Evolutionary conservation across 1,140 invertebrate genomes (phyloP), one percentile per base, ranked within the genome.

Genomic region (Polyergus mexicanus): DNA sequence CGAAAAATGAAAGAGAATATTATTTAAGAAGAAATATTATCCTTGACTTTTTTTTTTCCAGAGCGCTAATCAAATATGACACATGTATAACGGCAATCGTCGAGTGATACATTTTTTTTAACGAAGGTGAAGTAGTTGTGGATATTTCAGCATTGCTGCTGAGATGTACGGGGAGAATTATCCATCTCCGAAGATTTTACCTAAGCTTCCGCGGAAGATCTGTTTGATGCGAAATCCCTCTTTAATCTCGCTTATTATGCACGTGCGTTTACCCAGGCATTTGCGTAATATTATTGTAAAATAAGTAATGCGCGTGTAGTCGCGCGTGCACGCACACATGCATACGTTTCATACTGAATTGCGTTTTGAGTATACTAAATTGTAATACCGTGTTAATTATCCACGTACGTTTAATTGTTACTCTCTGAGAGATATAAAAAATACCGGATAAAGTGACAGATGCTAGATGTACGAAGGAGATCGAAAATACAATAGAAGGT

Each of bases 181-280:
- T 22, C 5, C 8, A 51, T 71, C 47, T 56, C 41, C 51, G 19
- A n/a, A 35, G 25, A 54, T 16, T 28, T 51, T 13, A 38, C 68
- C 32, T 38, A 47, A 16, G 16, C 35, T 81, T 58, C 3, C 68
- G 44, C 16, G 13, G 6, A 81, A 81, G 51, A 81, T 7, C 35
- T 56, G 35, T 81, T 51, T 16, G 25, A 58, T 19, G 66, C 22
- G 22, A 80, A 58, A 58, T 69, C 51, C 65, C 65, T 58, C 51
- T 41, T 25, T 81, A 71, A 81, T 72, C 66, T 72, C 11, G 66
- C 19, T 44, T 72, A 72, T 81, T 16, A 60, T 51, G 51, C 28
- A 68, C 66, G n/a, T 63, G 66, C 7, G 65, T 80, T 68, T 28
- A n/a, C 7, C 13, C n/a, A 19, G 8, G 47, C 44, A 47, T 13